Evolutionary conservation across 2,113 vertebrate species (phyloP).

Genomic region (Boulengeromyrus knoepffleri): DNA sequence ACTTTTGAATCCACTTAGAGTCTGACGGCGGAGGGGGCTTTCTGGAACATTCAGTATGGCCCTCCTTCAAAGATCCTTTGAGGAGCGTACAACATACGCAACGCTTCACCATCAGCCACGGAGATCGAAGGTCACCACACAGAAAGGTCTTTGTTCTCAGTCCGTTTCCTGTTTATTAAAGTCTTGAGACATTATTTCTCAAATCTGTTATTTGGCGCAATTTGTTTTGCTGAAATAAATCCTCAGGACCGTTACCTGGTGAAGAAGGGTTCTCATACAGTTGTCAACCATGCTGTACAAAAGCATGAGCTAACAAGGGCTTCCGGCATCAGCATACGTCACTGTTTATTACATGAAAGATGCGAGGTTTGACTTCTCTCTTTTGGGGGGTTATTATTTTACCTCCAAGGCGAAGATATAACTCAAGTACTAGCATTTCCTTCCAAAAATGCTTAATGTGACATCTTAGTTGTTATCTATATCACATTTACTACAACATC

Average conservation of each 20-base stretch:
- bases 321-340: not conserved
- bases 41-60: not conserved
- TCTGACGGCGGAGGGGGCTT: not conserved
- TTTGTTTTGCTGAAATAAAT: not conserved
- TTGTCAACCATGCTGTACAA: not conserved
- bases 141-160: not conserved
- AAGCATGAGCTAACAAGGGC: not conserved
- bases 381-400: not conserved
- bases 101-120: not conserved
- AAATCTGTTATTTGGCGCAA: not conserved
- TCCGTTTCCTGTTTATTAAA: not conserved
- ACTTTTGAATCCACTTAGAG: slow-evolving; percentile 19
- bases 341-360: not conserved
- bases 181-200: not conserved
- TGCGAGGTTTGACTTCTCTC: not conserved
- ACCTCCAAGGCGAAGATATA: not conserved
- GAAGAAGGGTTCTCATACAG: not conserved
- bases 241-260: not conserved
- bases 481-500: not conserved
- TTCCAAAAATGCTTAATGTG: not conserved
- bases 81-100: not conserved
- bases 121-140: not conserved
- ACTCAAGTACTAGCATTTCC: not conserved
- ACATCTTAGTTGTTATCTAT: not conserved
- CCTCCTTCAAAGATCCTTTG: not conserved